A percentile compares a stretch with the other conserved stretches of the same genome.
Conservation (phyloP, 2,888 invertebrate genomes). For the Dynastes tityus region DNA sequence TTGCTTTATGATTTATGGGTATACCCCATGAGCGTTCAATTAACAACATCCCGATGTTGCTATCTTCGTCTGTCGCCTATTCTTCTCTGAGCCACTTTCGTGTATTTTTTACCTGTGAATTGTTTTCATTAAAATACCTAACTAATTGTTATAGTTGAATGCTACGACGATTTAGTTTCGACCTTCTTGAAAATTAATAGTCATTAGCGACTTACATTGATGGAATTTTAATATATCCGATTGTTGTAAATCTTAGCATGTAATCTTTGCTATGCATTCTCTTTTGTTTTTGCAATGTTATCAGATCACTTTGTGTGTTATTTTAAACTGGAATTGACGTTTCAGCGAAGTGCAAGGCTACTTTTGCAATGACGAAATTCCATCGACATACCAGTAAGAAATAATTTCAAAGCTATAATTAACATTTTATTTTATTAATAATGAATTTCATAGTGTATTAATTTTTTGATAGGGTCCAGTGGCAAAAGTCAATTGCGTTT, state of each 20-base stretch:
- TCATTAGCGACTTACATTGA: slow-evolving; percentile 24
- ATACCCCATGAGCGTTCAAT: slow-evolving; percentile 57
- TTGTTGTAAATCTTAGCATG: neutral
- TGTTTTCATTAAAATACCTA: slow-evolving; percentile 58
- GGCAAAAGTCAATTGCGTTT: no score
- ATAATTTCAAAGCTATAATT: no score
- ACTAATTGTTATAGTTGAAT: slow-evolving; percentile 56
- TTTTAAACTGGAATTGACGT: slow-evolving; percentile 16
- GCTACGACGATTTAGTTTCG: slow-evolving; percentile 25
- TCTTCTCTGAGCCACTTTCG: neutral
- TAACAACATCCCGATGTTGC: slow-evolving; percentile 48
- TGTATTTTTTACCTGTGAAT: slow-evolving; percentile 56
- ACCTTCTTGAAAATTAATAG: slow-evolving; percentile 37
- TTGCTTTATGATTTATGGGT: slow-evolving; percentile 57
- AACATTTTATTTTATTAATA: no score
- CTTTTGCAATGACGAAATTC: no score
- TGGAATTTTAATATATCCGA: slow-evolving; percentile 35
- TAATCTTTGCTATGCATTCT: neutral
- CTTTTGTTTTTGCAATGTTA: neutral
- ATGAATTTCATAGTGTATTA: no score
- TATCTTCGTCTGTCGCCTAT: neutral
- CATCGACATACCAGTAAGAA: no score
- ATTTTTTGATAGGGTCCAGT: no score
- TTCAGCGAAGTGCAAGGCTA: no score
- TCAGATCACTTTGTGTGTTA: neutral